These are phyloP conservation scores for Drosophila prolongata DNA, from an alignment of 2,888 invertebrate species.

Conservation along the genomic window DNA sequence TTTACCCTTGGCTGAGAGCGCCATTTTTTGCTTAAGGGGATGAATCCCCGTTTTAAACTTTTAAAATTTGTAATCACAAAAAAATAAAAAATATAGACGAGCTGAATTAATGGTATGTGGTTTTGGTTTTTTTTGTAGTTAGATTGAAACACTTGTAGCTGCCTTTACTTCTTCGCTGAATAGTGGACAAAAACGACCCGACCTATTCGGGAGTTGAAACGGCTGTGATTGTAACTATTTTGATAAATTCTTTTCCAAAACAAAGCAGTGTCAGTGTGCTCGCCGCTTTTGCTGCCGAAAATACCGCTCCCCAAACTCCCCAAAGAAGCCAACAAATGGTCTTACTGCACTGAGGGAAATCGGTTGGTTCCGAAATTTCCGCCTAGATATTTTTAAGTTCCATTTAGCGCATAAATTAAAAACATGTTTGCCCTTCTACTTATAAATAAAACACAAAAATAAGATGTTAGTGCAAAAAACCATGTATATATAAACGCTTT, in stretches of 20 bases:
- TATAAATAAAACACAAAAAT: too few relatives aligned
- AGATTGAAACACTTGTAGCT: slow-evolving; percentile 1
- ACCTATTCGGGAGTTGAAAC: background rate
- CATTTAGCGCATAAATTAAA: too few relatives aligned
- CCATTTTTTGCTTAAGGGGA: background rate
- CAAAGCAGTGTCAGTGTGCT: slow-evolving; percentile 1
- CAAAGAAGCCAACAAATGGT: background rate
- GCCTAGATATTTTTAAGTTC: too few relatives aligned
- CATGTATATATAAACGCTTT: too few relatives aligned
- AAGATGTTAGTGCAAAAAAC: too few relatives aligned
- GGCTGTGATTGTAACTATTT: background rate
- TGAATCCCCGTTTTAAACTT: background rate
- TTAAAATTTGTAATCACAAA: background rate
- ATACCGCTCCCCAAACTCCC: background rate
- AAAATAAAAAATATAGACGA: background rate
- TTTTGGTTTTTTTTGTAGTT: background rate
- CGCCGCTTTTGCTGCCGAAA: background rate
- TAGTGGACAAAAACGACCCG: background rate
- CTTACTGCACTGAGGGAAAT: too few relatives aligned
- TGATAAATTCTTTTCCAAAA: slow-evolving; percentile 25
- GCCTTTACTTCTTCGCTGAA: background rate
- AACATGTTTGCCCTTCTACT: too few relatives aligned
- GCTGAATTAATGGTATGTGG: background rate
- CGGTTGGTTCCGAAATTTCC: too few relatives aligned
- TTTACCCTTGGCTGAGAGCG: slow-evolving; percentile 1